Percentiles rank a stretch among this genome's conserved stretches.
Evolutionary conservation across 2,797 vertebrate genomes (phyloP).

Genomic region (Gymnothorax javanicus): DNA sequence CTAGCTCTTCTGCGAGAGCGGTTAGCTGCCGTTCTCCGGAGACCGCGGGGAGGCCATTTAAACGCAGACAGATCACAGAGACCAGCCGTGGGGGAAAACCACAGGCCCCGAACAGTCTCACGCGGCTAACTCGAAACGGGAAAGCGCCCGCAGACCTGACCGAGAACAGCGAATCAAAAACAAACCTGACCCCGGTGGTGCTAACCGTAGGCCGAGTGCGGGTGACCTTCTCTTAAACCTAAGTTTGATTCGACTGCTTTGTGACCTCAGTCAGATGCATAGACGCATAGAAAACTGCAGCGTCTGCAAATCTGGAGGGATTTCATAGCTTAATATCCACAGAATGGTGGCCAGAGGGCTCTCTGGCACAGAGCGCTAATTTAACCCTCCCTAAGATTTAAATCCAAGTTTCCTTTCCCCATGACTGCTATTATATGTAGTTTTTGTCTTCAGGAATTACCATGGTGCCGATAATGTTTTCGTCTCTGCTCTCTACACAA

Average conservation of each 20-base stretch:
- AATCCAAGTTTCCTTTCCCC: neutral
- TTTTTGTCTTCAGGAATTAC: neutral
- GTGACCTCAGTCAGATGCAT: slow-evolving; percentile 35
- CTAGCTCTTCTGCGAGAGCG: slow-evolving; percentile 33
- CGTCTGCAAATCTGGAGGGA: slow-evolving; percentile 31
- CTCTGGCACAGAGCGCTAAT: neutral
- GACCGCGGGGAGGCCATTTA: slow-evolving; percentile 29
- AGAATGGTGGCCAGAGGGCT: neutral
- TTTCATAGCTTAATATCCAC: slow-evolving; percentile 2
- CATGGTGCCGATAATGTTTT: neutral
- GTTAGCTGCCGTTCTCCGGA: slow-evolving; percentile 20
- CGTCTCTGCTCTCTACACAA: neutral
- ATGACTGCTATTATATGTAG: neutral
- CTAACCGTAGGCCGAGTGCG: neutral
- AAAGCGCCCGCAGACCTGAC: slow-evolving; percentile 40
- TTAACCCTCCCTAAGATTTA: neutral
- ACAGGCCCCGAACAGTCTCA: slow-evolving; percentile 71
- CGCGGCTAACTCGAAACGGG: slow-evolving; percentile 53
- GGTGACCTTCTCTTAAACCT: slow-evolving; percentile 10
- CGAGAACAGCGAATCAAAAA: slow-evolving; percentile 45
- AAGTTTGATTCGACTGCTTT: slow-evolving; percentile 38
- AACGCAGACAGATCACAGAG: slow-evolving; percentile 51
- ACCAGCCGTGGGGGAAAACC: slow-evolving; percentile 60
- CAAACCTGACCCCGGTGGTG: slow-evolving; percentile 35
- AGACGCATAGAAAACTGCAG: slow-evolving; percentile 29